Evolutionary conservation across 2,888 invertebrate genomes (phyloP), one percentile per base, ranked within the genome.

Genomic region (Nomada fucata): DNA sequence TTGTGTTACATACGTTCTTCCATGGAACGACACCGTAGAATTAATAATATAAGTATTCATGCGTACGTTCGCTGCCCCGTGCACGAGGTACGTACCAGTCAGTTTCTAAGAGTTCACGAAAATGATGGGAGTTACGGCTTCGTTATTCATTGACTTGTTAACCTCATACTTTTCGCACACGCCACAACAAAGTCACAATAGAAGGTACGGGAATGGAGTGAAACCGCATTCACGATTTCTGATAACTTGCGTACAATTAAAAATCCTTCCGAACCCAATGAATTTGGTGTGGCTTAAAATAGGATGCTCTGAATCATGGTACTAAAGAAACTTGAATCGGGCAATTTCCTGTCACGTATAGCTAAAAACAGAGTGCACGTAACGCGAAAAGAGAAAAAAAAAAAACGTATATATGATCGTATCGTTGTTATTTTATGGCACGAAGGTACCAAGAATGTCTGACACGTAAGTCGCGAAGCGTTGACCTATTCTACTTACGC

Each of bases 51-150:
- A 81, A 75, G 70, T 79, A 79, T 69, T 71, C 74, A 76, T 63
- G 76, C 76, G 84, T 82, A 84, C 71, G 78, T 84, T 79, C 86
- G 75, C 83, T 84, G 82, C 75, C 65, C 72, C 74, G 76, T 83
- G 83, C 69, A 79, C 76, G 86, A 85, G 83, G 86, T 86, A 86
- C 84, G 79, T 86, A 86, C 68, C 55, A 67, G 81, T 57, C 59
- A 71, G 68, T 64, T 79, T 29, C 13, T 74, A 53, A 69, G 50
- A 26, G 59, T 52, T 47, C 2, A 13, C 47, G 73, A 55, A 57
- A n/a, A 13, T 11, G 52, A 42, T 13, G 44, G 26, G n/a, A 53
- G 23, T n/a, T 57, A 26, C 57, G 23, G 68, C 47, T 18, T 52
- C 26, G 5, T 26, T 23, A 23, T 64, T 36, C 7, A 36, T 36